phyloP scores from a whole-genome alignment of 2,797 vertebrate genomes.

The Mustela erminea region DNA sequence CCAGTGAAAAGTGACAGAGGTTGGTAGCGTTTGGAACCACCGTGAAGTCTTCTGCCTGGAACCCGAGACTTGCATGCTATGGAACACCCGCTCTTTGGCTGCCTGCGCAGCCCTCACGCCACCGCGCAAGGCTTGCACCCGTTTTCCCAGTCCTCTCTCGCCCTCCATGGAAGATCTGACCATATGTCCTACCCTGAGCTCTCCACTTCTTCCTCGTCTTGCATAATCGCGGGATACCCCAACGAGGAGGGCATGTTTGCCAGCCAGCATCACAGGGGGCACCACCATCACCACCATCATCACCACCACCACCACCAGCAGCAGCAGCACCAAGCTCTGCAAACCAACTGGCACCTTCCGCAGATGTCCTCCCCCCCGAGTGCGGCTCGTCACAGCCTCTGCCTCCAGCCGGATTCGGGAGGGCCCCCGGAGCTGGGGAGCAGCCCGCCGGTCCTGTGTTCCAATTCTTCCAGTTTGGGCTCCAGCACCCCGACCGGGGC shows the following conservation, averaged over 20 bases:
- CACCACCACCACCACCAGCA: slow-evolving; percentile 93
- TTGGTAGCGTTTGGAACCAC: slow-evolving; percentile 86
- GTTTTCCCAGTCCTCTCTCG: slow-evolving; percentile 96
- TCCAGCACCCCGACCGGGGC: slow-evolving; percentile 93
- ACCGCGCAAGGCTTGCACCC: slow-evolving; percentile 96
- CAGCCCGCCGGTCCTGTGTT: slow-evolving; percentile 94
- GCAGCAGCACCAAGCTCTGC: slow-evolving; percentile 92
- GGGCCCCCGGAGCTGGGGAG: slow-evolving; percentile 93
- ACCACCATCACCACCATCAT: slow-evolving; percentile 92
- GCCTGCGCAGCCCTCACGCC: slow-evolving; percentile 97
- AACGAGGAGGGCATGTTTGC: slow-evolving; percentile 95
- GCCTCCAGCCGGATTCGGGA: slow-evolving; percentile 93
- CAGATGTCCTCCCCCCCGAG: slow-evolving; percentile 94
- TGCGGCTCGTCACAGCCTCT: slow-evolving; percentile 92
- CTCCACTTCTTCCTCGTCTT: slow-evolving; percentile 92
- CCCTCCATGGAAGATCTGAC: slow-evolving; percentile 97
- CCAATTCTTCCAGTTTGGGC: slow-evolving; percentile 94
- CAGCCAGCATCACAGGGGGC: slow-evolving; percentile 92
- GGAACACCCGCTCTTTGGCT: slow-evolving; percentile 99
- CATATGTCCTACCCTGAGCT: slow-evolving; percentile 98
- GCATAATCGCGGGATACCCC: slow-evolving; percentile 96
- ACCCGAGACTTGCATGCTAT: slow-evolving; percentile 91
- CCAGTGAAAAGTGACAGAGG: slow-evolving; percentile 79
- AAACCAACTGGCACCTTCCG: slow-evolving; percentile 96
- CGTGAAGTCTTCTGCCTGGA: slow-evolving; percentile 87